Evolutionary conservation across 2,888 invertebrate species (phyloP).

Genomic region (Netelia inedita): DNA sequence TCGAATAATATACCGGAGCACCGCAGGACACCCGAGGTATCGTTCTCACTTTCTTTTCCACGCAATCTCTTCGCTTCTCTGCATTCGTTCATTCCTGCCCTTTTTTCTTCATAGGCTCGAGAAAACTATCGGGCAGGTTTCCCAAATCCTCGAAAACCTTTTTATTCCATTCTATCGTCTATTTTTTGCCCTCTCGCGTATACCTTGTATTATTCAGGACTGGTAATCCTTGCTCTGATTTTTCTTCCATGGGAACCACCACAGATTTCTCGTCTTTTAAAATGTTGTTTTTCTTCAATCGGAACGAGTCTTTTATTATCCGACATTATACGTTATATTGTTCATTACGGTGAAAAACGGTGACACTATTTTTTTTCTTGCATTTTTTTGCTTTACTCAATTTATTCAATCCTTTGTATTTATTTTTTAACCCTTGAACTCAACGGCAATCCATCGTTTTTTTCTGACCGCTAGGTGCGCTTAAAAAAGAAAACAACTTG

Average conservation of each 20-base stretch:
- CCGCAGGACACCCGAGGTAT: slow-evolving; percentile 76
- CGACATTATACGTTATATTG: slow-evolving; percentile 32
- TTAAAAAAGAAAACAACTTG: background rate
- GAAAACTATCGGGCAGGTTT: slow-evolving; percentile 70
- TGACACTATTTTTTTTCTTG: slow-evolving; percentile 27
- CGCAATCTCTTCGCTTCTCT: slow-evolving; percentile 61
- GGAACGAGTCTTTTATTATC: slow-evolving; percentile 38
- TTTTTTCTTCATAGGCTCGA: slow-evolving; percentile 79
- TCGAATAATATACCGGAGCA: slow-evolving; percentile 79
- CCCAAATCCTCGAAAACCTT: slow-evolving; percentile 82
- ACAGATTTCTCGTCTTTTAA: slow-evolving; percentile 34
- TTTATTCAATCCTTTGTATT: slow-evolving; percentile 38
- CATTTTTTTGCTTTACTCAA: slow-evolving; percentile 42
- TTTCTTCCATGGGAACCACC: slow-evolving; percentile 56
- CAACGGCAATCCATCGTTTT: background rate
- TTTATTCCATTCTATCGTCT: slow-evolving; percentile 72
- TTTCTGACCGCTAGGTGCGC: background rate
- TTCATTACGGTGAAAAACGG: slow-evolving; percentile 10
- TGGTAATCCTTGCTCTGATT: slow-evolving; percentile 60
- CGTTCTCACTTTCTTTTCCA: slow-evolving; percentile 78
- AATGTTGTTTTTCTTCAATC: slow-evolving; percentile 19
- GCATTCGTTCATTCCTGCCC: slow-evolving; percentile 43
- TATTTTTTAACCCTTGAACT: slow-evolving; percentile 9
- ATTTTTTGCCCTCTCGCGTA: slow-evolving; percentile 65
- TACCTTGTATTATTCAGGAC: slow-evolving; percentile 12